Base-by-base conservation (phyloP, 1,140 invertebrate species). In the Drosophila sechellia region DNA sequence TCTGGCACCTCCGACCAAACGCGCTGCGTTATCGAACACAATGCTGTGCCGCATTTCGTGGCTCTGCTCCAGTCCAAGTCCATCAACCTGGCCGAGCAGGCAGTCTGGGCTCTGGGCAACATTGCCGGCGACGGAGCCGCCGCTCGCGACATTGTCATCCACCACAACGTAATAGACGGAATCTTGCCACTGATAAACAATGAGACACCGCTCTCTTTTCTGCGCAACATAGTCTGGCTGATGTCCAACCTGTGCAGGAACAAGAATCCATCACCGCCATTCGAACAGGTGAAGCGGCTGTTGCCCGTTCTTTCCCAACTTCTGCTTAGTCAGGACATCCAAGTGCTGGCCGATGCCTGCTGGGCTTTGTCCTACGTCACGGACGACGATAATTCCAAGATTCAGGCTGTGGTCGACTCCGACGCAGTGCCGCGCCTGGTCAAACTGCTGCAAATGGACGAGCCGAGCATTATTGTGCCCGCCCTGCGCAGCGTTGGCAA, bases 361-460 rank as follows among this genome's bases (percentile, higher is more conserved):
- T 99, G 98, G 98, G 97, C 98, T 0, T 93, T 99, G 15, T 99
- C 98, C 0, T 99, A 99, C 91, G 93, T 99, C 4, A 98, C 98
- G 3, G 98, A 99, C 93, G 98, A 98, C 3, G 95, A 96, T 1
- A 98, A 99, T 92, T 96, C 98, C 31, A 97, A 98, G 90, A 99
- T 99, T 80, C 97, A 97, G 92, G 94, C 94, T 1, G 96, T 98
- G 1, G 94, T 98, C 6, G 94, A 95, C 25, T 93, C 94, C 10
- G 94, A 95, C 12, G 93, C 97, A 40, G 95, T 99, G 17, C 94
- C 95, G 0, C 94, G 95, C 27, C 93, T 99, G 5, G 95, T 98
- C 0, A 93, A 95, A 40, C 92, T 99, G 4, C 92, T 99, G 10
- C 93, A 94, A 48, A 95, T 95, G 77, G 92, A 94, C 27, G 95